These are phyloP conservation scores for Caerostris darwini DNA, from an alignment of 1,140 invertebrate genomes.

Conservation along the genomic window DNA sequence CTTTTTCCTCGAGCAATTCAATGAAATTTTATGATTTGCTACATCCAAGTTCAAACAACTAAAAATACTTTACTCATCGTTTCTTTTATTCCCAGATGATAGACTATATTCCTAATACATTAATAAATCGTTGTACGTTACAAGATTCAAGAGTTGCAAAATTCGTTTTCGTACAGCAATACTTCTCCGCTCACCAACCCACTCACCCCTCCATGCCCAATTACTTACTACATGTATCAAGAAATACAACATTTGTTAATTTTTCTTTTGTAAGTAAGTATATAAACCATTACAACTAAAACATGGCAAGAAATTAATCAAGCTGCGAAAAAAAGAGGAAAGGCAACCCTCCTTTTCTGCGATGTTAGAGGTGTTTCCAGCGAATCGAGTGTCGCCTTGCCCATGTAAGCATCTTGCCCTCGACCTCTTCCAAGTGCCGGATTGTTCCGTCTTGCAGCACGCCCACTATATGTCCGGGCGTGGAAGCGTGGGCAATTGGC, in stretches of 20 bases:
- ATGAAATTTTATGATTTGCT: too few species aligned
- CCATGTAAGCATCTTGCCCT: slow-evolving; percentile 64
- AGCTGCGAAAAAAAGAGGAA: neutral
- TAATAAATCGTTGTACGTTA: too few species aligned
- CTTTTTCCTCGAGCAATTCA: too few species aligned
- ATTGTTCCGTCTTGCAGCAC: neutral
- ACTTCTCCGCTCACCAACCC: too few species aligned
- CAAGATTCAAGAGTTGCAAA: too few species aligned
- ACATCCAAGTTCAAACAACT: too few species aligned
- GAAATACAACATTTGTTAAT: neutral
- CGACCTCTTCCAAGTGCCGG: slow-evolving; percentile 48
- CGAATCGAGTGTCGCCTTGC: slow-evolving; percentile 59
- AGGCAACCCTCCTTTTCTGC: neutral
- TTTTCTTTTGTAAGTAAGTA: neutral
- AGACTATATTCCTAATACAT: too few species aligned
- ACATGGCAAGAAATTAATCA: slow-evolving; percentile 42
- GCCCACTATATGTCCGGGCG: slow-evolving; percentile 35
- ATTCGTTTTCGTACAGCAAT: too few species aligned
- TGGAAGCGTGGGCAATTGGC: slow-evolving; percentile 27
- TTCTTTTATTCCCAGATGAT: too few species aligned
- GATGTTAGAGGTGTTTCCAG: slow-evolving; percentile 44
- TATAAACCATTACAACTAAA: slow-evolving; percentile 16
- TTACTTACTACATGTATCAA: neutral
- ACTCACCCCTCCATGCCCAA: neutral
- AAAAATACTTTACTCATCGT: too few species aligned